Base-by-base conservation (phyloP, 2,113 vertebrate genomes). In the Notiomystis cincta region DNA sequence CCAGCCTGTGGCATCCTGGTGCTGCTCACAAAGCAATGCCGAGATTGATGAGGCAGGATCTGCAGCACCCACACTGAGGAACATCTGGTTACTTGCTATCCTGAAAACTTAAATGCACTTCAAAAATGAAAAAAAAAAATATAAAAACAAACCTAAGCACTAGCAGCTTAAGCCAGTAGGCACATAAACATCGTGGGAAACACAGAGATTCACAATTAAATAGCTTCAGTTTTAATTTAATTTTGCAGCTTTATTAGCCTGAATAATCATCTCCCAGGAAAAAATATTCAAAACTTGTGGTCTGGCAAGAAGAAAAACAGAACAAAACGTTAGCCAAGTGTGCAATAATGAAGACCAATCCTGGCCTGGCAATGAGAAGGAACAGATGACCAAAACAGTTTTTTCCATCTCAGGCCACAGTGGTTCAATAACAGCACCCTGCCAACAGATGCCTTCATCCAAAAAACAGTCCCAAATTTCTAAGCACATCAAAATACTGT, bases 181-280 rank as follows among this genome's bases (percentile, higher is more conserved):
- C 35, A 58, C 31, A 33, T 45, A 56, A 88, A 57, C 23, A 69
- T 91, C 61, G 5, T 37, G 31, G 72, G 83, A 89, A 91, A 69
- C 37, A 22, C 17, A 51, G 50, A 22, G 17, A 70, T 87, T 87
- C 27, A 54, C 21, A 66, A 66, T 2, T 31, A 25, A 90, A 54
- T 14, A 70, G 20, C 20, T 84, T 91, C 50, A 31, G 13, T 47
- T 96, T 87, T 70, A 93, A 94, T 87, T 85, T 76, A 76, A 93
- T 91, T 90, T 94, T 89, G 60, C 35, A 82, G 24, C 21, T 93
- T 96, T 95, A 73, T 91, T 96, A 85, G 33, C 45, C 33, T 54
- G 62, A 85, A 72, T 70, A 87, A 80, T 69, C 58, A 61, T 50
- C 21, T 85, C 50, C 54, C 53, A 82, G 66, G 57, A 91, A 93